phyloP scores from a whole-genome alignment of 1,140 invertebrate genomes.

The Macrobrachium rosenbergii region DNA sequence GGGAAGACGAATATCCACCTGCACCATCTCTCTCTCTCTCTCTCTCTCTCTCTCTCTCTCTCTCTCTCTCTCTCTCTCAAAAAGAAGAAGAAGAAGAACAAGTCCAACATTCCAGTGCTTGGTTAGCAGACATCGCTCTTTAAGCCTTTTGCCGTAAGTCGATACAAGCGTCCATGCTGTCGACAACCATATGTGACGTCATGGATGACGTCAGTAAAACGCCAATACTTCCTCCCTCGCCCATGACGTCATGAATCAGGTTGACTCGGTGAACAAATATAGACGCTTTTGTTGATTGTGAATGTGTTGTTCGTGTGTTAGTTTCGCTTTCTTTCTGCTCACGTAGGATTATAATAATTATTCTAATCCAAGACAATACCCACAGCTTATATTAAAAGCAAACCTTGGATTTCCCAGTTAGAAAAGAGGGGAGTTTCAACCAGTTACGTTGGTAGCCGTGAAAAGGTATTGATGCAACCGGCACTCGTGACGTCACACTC shows the following conservation, averaged over 20 bases:
- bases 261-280: slow-evolving; percentile 1
- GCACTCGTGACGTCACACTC: slow-evolving; percentile 39
- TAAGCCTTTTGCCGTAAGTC: slow-evolving; percentile 55
- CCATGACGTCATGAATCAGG: slow-evolving; percentile 54
- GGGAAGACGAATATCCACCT: no score
- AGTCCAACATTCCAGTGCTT: slow-evolving; percentile 3
- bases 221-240: slow-evolving; percentile 51
- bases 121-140: slow-evolving; percentile 42
- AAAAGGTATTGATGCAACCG: slow-evolving; percentile 47
- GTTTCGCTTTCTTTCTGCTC: background rate
- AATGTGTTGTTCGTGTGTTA: background rate
- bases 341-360: background rate
- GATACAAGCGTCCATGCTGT: slow-evolving; percentile 47
- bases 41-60: no score
- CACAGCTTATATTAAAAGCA: no score
- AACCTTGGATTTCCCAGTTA: background rate
- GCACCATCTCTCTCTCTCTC: no score
- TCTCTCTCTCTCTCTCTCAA: no score
- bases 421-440: slow-evolving; percentile 13
- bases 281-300: background rate
- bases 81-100: background rate
- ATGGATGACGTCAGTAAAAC: slow-evolving; percentile 58
- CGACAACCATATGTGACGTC: slow-evolving; percentile 45
- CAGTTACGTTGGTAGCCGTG: background rate
- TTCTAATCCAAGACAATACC: background rate